Percentiles rank a stretch among this genome's conserved stretches.
Conservation (phyloP, 2,113 vertebrate genomes). For the Saimiri boliviensis region DNA sequence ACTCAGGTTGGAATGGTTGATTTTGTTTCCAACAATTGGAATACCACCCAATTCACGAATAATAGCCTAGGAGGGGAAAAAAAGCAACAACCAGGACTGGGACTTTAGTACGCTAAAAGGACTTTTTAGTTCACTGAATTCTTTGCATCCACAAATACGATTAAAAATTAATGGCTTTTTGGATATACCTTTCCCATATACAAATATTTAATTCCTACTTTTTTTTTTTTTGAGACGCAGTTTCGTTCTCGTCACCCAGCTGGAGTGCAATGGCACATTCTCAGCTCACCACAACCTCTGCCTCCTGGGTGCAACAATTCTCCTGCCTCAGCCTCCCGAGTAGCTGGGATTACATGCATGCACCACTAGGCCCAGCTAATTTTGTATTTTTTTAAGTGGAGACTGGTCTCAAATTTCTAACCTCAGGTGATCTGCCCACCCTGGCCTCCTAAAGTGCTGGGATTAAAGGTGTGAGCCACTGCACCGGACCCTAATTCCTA, state of each 20-base stretch:
- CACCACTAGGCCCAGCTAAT: too few species aligned
- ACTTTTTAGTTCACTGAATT: background rate
- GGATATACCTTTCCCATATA: background rate
- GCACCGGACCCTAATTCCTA: background rate
- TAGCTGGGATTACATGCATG: too few species aligned
- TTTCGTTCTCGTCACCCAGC: too few species aligned
- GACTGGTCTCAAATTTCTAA: too few species aligned
- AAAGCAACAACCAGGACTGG: background rate
- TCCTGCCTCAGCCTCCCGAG: too few species aligned
- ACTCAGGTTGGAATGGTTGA: constrained; percentile 84
- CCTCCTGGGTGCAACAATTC: too few species aligned
- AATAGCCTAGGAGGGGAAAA: constrained; percentile 85
- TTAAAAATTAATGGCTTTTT: background rate
- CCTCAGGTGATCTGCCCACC: too few species aligned
- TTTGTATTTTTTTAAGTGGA: too few species aligned
- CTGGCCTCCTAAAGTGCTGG: too few species aligned
- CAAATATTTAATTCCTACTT: background rate
- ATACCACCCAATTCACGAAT: constrained; percentile 93
- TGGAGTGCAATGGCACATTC: too few species aligned
- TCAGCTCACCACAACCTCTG: too few species aligned
- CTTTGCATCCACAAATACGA: constrained; percentile 2
- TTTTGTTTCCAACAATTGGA: constrained; percentile 87
- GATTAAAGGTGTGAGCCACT: too few species aligned
- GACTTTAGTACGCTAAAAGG: background rate
- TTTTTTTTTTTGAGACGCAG: background rate